These are phyloP conservation scores for Lophotriccus pileatus DNA, from an alignment of 2,797 vertebrate species.

Conservation along the genomic window DNA sequence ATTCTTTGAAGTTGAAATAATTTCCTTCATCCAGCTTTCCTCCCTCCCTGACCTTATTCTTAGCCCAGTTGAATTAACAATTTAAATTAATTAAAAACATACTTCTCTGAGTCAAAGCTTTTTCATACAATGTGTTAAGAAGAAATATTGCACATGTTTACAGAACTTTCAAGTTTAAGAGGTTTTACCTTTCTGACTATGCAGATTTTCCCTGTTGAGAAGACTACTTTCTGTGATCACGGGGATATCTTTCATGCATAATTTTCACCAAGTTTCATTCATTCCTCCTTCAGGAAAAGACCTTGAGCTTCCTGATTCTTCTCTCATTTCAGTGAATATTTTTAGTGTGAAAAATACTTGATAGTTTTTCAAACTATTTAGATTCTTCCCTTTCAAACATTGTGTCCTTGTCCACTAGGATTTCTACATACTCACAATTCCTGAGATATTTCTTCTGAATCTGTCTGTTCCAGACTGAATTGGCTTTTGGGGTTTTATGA, in stretches of 20 bases:
- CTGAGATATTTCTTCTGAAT: neutral
- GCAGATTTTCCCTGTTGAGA: neutral
- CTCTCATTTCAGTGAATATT: neutral
- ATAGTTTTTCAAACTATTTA: neutral
- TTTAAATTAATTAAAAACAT: conserved; percentile 18
- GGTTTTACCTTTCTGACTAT: neutral
- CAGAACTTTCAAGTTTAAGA: neutral
- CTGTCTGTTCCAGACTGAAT: neutral
- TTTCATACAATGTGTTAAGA: neutral
- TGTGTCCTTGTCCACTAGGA: neutral
- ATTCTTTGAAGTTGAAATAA: conserved; percentile 32
- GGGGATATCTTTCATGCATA: neutral
- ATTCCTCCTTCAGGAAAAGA: neutral
- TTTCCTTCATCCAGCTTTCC: neutral
- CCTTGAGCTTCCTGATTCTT: neutral
- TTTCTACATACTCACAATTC: conserved; percentile 18
- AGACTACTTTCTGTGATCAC: neutral
- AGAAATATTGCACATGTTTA: neutral
- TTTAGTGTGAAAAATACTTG: neutral
- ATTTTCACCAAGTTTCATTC: neutral
- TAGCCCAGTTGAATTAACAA: conserved; percentile 1
- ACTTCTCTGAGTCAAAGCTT: neutral
- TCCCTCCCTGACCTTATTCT: neutral
- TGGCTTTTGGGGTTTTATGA: neutral
- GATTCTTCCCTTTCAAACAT: neutral